A percentile compares a stretch with the other conserved stretches of the same genome.
Conservation (phyloP, 2,888 invertebrate species). For the Arge pagana region DNA sequence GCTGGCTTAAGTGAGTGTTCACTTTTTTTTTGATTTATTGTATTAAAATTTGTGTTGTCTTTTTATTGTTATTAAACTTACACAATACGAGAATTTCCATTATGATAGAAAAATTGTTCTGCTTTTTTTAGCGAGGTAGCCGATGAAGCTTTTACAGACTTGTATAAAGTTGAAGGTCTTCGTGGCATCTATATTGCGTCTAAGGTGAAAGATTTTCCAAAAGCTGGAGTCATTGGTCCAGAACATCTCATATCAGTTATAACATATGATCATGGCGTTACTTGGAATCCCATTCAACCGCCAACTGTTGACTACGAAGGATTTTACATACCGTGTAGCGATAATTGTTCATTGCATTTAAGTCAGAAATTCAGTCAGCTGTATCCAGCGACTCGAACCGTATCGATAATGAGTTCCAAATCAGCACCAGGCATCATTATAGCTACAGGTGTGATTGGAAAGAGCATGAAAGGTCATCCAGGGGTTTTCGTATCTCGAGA, state of each 20-base stretch:
- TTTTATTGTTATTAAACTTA: neutral
- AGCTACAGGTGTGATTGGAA: constrained; percentile 82
- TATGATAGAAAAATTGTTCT: too few species aligned
- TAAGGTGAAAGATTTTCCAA: constrained; percentile 66
- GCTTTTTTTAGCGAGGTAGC: constrained; percentile 69
- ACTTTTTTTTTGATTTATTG: constrained; percentile 16
- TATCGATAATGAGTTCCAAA: constrained; percentile 82
- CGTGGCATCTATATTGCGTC: constrained; percentile 90
- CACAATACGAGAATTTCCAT: neutral
- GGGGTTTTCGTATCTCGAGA: constrained; percentile 81
- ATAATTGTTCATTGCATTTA: constrained; percentile 83
- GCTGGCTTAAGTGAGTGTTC: constrained; percentile 82
- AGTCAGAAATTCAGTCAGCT: constrained; percentile 85
- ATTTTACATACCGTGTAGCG: constrained; percentile 69
- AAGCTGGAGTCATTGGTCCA: constrained; percentile 64
- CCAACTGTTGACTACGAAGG: constrained; percentile 74
- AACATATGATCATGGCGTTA: constrained; percentile 84
- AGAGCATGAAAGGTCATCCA: constrained; percentile 78
- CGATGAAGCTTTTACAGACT: constrained; percentile 83
- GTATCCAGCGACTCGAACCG: constrained; percentile 78
- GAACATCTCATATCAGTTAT: constrained; percentile 80
- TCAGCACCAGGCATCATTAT: constrained; percentile 88
- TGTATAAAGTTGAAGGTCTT: constrained; percentile 86
- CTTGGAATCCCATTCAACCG: constrained; percentile 77
- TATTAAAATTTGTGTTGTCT: neutral